A percentile compares a stretch with the other conserved stretches of the same genome.
These are phyloP conservation scores for Agraylea sexmaculata DNA, from an alignment of 1,140 invertebrate species.

Conservation along the genomic window DNA sequence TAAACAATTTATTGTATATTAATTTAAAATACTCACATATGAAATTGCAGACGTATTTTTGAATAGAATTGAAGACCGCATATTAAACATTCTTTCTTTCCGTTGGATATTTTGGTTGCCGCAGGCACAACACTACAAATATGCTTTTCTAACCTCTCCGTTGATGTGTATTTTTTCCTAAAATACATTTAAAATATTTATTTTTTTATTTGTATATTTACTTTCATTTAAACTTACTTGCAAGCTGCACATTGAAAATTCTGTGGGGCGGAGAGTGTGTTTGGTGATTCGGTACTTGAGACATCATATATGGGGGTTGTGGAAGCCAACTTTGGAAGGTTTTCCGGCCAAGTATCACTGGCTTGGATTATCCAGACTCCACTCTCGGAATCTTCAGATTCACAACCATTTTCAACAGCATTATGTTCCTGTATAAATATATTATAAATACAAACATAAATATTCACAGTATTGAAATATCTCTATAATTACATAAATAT, in stretches of 20 bases:
- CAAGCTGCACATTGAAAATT: conserved; percentile 7
- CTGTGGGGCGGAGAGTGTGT: too few relatives aligned
- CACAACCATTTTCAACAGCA: too few relatives aligned
- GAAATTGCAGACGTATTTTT: conserved; percentile 13
- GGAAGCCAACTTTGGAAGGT: too few relatives aligned
- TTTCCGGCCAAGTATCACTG: background rate
- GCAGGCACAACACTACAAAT: conserved; percentile 1
- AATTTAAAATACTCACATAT: conserved; percentile 8
- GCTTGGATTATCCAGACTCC: conserved; percentile 14
- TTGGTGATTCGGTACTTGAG: too few relatives aligned
- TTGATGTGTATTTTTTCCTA: conserved; percentile 9
- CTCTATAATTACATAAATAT: too few relatives aligned
- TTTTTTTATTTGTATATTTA: background rate
- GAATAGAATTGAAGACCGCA: conserved; percentile 8
- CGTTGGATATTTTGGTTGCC: background rate
- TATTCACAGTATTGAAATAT: too few relatives aligned
- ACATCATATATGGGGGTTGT: too few relatives aligned
- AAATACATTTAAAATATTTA: background rate
- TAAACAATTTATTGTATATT: background rate
- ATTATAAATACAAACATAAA: too few relatives aligned
- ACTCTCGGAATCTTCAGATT: conserved; percentile 11
- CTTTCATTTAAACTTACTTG: conserved; percentile 11
- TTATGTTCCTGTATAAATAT: too few relatives aligned
- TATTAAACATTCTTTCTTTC: conserved; percentile 1
- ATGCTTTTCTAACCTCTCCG: background rate